Evolutionary conservation across 2,797 vertebrate species (phyloP), one percentile per base, ranked within the genome.

Genomic region (Chaetophractus vellerosus): DNA sequence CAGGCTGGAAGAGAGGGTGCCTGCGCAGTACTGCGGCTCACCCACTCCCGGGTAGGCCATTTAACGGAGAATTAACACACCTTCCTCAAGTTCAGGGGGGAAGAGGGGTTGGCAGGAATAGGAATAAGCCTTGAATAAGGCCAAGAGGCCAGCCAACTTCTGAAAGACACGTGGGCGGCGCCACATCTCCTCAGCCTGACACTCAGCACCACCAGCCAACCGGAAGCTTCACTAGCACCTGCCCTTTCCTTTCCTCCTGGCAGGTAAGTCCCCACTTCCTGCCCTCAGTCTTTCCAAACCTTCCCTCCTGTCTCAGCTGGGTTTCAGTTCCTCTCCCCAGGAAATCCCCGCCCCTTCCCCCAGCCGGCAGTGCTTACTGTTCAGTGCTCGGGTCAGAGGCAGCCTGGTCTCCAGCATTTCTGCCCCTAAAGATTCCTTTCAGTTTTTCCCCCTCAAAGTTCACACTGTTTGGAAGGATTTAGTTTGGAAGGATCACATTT

Each of bases 191-290:
- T 64, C 48, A 71, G 71, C 19, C 38, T 52, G 78, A 31, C 16
- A 2, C 3, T 19, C n/a, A 14, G 12, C 11, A 21, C 10, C 36
- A 63, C 57, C 45, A 63, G 68, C 68, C 31, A 55, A 72, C 45
- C 57, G 3, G 21, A 24, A 4, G 6, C 18, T 16, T 80, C 52
- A 15, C 23, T 9, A 3, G 18, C 12, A 11, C n/a, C 26, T 64
- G 64, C 14, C 28, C 31, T 64, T 82, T 57, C 48, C 50, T 38
- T 33, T 41, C 64, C 31, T 59, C 0, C 0, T 2, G 18, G 59
- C 9, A 52, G 31, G 12, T n/a, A 69, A 1, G 7, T 15, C 31
- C 18, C 2, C 7, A 14, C 2, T 16, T 4, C 6, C 5, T 38
- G 15, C 18, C 23, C 38, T 72, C 19, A 19, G 7, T 9, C 68